Percentiles rank a stretch among this genome's conserved stretches.
These are phyloP conservation scores for Aspidiotus destructor DNA, from an alignment of 2,888 invertebrate genomes.

Conservation along the genomic window DNA sequence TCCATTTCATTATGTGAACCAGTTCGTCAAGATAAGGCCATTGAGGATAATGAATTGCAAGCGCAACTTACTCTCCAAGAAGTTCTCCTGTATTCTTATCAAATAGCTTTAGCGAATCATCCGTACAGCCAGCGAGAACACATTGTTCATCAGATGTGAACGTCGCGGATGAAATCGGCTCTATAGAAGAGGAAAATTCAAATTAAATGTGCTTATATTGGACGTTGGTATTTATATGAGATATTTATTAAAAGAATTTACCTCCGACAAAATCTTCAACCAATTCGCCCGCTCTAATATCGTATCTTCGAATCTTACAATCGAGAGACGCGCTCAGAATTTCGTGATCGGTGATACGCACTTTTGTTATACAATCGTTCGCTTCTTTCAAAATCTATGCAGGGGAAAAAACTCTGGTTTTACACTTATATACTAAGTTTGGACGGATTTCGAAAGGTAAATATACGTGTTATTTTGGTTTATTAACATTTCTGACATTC, in stretches of 20 bases:
- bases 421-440: background rate
- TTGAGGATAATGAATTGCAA: too few relatives aligned
- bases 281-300: conserved; percentile 76
- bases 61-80: conserved; percentile 52
- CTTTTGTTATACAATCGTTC: conserved; percentile 75
- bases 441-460: too few relatives aligned
- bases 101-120: conserved; percentile 70
- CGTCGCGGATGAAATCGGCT: conserved; percentile 68
- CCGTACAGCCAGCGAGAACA: conserved; percentile 71
- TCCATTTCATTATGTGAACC: too few relatives aligned
- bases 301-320: conserved; percentile 76
- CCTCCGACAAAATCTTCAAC: conserved; percentile 74
- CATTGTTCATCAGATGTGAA: conserved; percentile 92
- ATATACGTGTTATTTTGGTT: too few relatives aligned
- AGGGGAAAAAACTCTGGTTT: conserved; percentile 26
- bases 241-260: conserved; percentile 39
- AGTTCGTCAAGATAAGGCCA: too few relatives aligned
- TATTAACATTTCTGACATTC: too few relatives aligned
- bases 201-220: too few relatives aligned
- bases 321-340: conserved; percentile 86
- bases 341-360: conserved; percentile 77
- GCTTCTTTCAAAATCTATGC: conserved; percentile 71
- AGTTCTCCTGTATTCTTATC: conserved; percentile 79
- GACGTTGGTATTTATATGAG: too few relatives aligned
- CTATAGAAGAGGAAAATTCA: conserved; percentile 42